Conservation (phyloP, 1,140 invertebrate species). For the Drosophila micromelanica region DNA sequence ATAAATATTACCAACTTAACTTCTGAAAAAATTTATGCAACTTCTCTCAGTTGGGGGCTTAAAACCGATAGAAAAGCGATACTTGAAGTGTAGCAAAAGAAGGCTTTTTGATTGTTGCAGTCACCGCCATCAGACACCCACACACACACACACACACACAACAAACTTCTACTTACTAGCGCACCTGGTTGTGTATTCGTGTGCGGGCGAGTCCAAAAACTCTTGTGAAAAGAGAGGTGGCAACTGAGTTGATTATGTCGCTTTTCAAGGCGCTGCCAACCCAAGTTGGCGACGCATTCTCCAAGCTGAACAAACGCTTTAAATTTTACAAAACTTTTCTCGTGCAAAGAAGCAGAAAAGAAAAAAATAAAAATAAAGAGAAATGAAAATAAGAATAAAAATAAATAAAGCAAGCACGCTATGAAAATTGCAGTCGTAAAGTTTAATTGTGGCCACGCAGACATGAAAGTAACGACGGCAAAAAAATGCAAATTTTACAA, state of each 20-base stretch:
- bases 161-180: no score
- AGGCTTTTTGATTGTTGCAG: background rate
- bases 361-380: slow-evolving; percentile 8
- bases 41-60: background rate
- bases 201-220: background rate
- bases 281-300: background rate
- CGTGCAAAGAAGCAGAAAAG: slow-evolving; percentile 13
- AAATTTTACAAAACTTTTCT: slow-evolving; percentile 53
- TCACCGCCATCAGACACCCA: background rate
- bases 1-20: no score
- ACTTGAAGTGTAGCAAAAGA: background rate
- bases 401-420: slow-evolving; percentile 40
- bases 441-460: slow-evolving; percentile 66
- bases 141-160: no score
- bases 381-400: slow-evolving; percentile 14
- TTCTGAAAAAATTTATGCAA: background rate
- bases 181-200: no score
- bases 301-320: slow-evolving; percentile 46
- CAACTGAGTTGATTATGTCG: slow-evolving; percentile 17
- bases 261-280: slow-evolving; percentile 1
- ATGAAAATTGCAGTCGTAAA: slow-evolving; percentile 75
- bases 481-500: slow-evolving; percentile 40
- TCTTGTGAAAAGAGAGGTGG: slow-evolving; percentile 4
- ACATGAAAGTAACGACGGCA: slow-evolving; percentile 26
- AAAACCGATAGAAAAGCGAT: background rate